Percentiles rank a stretch among this genome's conserved stretches.
These are phyloP conservation scores for Paracanthobrama guichenoti DNA, from an alignment of 2,113 vertebrate genomes.

Conservation along the genomic window DNA sequence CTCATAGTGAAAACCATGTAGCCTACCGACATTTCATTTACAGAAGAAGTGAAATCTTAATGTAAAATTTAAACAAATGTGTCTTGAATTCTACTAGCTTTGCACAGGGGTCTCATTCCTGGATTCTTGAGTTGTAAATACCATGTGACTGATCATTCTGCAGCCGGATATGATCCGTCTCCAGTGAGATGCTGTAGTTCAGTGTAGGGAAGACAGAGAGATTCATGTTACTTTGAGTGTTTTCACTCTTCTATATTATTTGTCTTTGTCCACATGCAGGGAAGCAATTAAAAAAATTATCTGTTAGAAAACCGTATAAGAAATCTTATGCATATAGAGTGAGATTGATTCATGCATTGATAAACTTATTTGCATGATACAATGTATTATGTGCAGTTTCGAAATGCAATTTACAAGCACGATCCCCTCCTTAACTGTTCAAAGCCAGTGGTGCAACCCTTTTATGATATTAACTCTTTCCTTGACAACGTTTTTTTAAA, in stretches of 20 bases:
- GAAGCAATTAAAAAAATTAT: neutral
- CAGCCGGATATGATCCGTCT: neutral
- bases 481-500: no score
- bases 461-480: no score
- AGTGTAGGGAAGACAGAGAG: neutral
- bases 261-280: neutral
- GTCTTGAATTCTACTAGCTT: no score
- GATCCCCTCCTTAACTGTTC: neutral
- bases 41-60: no score
- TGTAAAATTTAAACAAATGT: no score
- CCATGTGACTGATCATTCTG: neutral
- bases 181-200: neutral
- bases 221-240: neutral
- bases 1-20: no score
- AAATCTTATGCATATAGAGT: neutral
- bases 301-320: neutral
- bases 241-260: neutral
- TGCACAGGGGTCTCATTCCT: neutral
- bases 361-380: constrained; percentile 3
- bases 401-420: neutral
- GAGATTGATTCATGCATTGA: neutral
- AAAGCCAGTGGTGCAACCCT: neutral
- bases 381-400: neutral
- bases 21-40: no score
- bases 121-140: neutral